These are phyloP conservation scores for Tauraco erythrolophus DNA, from an alignment of 2,113 vertebrate species.

Conservation along the genomic window DNA sequence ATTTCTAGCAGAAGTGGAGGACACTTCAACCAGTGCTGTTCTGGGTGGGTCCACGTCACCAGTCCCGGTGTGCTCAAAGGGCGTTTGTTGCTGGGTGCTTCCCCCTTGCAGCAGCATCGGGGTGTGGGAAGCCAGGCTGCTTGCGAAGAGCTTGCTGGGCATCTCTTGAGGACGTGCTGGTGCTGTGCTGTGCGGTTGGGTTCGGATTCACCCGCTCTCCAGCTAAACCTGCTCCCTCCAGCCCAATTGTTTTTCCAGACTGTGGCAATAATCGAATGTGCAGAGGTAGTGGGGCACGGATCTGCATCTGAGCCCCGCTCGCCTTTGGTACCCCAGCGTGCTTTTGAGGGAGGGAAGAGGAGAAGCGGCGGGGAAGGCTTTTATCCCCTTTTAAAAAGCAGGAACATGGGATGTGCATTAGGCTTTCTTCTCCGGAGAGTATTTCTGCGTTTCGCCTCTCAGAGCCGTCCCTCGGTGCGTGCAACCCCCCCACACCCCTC, in stretches of 20 bases:
- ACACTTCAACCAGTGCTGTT: not conserved
- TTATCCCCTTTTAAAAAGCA: not conserved
- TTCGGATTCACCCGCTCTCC: not conserved
- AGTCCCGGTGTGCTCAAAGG: rapidly evolving
- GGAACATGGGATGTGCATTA: constrained; percentile 48
- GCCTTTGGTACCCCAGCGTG: not conserved
- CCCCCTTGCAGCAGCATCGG: rapidly evolving
- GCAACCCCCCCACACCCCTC: not conserved
- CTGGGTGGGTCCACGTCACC: not conserved
- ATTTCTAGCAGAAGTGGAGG: not conserved
- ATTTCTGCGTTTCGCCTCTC: not conserved
- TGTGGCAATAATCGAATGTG: not conserved
- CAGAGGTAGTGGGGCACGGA: not conserved
- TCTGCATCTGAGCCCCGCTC: not conserved
- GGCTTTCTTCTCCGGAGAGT: not conserved
- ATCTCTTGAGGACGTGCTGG: not conserved
- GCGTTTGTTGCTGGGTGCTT: not conserved
- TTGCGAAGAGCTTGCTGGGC: not conserved
- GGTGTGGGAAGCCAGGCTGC: rapidly evolving
- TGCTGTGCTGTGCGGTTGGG: rapidly evolving
- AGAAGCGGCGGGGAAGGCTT: not conserved
- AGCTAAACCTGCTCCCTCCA: not conserved
- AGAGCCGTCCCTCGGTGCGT: not conserved
- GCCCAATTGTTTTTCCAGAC: not conserved
- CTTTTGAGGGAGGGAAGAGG: not conserved